Percentiles rank a stretch among this genome's conserved stretches.
phyloP scores from a whole-genome alignment of 2,888 invertebrate species.

The Conops quadrifasciatus region DNA sequence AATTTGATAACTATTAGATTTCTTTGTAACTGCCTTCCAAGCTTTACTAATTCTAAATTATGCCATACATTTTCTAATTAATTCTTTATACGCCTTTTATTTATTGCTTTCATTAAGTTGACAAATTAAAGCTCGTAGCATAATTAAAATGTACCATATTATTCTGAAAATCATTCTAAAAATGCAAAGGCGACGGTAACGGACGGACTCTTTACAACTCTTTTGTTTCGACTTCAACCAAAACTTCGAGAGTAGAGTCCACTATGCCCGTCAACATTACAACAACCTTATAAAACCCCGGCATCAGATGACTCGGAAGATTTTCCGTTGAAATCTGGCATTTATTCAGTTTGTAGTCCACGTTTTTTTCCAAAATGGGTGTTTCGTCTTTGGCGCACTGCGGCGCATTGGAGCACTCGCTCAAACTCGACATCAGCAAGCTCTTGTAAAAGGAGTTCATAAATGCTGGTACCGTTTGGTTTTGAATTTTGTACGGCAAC shows the following conservation, averaged over 20 bases:
- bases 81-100: too few species aligned
- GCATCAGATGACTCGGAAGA: not conserved
- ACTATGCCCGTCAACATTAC: not conserved
- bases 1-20: too few species aligned
- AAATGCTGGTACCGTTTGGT: not conserved
- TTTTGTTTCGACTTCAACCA: not conserved
- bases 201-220: not conserved
- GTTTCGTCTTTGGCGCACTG: not conserved
- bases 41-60: too few species aligned
- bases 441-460: constrained; percentile 7
- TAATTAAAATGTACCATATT: too few species aligned
- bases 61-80: too few species aligned
- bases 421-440: not conserved
- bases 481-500: not conserved
- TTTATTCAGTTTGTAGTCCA: not conserved
- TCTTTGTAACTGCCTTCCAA: too few species aligned
- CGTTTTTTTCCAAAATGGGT: not conserved
- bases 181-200: too few species aligned
- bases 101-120: too few species aligned
- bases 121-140: too few species aligned
- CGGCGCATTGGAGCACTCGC: not conserved
- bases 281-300: not conserved
- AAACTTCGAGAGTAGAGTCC: not conserved
- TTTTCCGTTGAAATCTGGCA: not conserved
- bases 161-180: too few species aligned